A percentile compares a stretch with the other conserved stretches of the same genome.
These are phyloP conservation scores for Danaus melanippus DNA, from an alignment of 1,140 invertebrate species.

Conservation along the genomic window DNA sequence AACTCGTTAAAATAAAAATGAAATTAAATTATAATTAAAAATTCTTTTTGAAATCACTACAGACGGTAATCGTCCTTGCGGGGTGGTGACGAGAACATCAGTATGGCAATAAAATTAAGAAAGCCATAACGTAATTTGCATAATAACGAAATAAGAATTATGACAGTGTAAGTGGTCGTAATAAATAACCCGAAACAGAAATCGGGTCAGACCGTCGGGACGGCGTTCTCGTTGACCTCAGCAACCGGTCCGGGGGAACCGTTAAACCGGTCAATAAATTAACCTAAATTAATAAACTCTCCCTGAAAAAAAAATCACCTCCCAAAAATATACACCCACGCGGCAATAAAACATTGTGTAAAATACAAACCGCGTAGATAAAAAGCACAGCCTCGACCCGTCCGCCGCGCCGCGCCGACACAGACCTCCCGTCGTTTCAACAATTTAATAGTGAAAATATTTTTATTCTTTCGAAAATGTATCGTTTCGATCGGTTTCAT, in stretches of 20 bases:
- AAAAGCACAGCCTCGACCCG: slow-evolving; percentile 17
- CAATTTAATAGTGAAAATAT: slow-evolving; percentile 29
- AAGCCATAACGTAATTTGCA: too few relatives aligned
- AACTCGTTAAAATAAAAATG: too few relatives aligned
- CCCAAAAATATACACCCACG: slow-evolving; percentile 18
- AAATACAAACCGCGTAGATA: slow-evolving; percentile 21
- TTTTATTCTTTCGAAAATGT: slow-evolving; percentile 13
- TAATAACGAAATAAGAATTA: slow-evolving; percentile 7
- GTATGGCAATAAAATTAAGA: too few relatives aligned
- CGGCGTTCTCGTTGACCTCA: slow-evolving; percentile 15
- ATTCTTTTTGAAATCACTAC: too few relatives aligned
- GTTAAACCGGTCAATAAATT: slow-evolving; percentile 15
- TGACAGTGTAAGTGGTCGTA: slow-evolving; percentile 12
- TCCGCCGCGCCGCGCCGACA: neutral
- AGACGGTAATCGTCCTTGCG: too few relatives aligned
- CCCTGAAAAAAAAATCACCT: slow-evolving; percentile 6
- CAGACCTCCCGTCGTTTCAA: slow-evolving; percentile 32
- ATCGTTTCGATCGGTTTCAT: slow-evolving; percentile 11
- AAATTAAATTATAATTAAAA: too few relatives aligned
- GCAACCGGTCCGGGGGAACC: slow-evolving; percentile 14
- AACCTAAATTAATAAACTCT: slow-evolving; percentile 12
- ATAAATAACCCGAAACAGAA: slow-evolving; percentile 13
- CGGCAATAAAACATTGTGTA: slow-evolving; percentile 19
- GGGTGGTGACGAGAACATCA: too few relatives aligned
- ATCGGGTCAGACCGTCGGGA: slow-evolving; percentile 13